Evolutionary conservation across 37 sponge, comb jelly and placozoan genomes (phyloP).

Genomic region (Aphrocallistes beatrix): DNA sequence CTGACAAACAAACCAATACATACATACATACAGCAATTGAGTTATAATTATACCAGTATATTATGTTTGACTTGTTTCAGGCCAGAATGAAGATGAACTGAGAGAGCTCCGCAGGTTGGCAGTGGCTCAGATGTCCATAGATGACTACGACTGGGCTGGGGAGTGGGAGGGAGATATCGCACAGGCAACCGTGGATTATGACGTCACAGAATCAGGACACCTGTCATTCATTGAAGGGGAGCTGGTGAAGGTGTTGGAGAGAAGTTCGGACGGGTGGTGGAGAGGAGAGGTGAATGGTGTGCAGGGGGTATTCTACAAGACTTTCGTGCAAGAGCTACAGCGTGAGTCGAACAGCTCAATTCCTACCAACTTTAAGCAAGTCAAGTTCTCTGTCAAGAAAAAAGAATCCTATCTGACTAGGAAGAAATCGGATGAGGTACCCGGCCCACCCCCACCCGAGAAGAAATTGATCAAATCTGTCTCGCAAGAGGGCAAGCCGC

Average conservation of each 20-base stretch:
- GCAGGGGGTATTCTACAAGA: neutral
- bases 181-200: neutral
- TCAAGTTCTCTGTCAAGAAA: neutral
- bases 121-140: neutral
- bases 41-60: too few species aligned
- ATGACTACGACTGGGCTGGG: neutral
- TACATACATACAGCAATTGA: too few species aligned
- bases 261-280: neutral
- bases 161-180: constrained; percentile 13
- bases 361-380: constrained; percentile 2
- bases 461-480: neutral
- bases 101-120: neutral
- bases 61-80: neutral
- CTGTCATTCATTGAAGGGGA: constrained; percentile 7
- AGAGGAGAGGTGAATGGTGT: neutral
- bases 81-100: neutral
- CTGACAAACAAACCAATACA: too few species aligned
- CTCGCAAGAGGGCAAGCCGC: neutral
- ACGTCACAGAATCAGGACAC: constrained; percentile 11
- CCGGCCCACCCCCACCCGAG: neutral
- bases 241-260: neutral
- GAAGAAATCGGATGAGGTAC: neutral
- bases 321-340: neutral
- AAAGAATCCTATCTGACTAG: neutral
- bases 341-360: neutral